Evolutionary conservation across 1,140 invertebrate genomes (phyloP).

Genomic region (Dreissena rostriformis): DNA sequence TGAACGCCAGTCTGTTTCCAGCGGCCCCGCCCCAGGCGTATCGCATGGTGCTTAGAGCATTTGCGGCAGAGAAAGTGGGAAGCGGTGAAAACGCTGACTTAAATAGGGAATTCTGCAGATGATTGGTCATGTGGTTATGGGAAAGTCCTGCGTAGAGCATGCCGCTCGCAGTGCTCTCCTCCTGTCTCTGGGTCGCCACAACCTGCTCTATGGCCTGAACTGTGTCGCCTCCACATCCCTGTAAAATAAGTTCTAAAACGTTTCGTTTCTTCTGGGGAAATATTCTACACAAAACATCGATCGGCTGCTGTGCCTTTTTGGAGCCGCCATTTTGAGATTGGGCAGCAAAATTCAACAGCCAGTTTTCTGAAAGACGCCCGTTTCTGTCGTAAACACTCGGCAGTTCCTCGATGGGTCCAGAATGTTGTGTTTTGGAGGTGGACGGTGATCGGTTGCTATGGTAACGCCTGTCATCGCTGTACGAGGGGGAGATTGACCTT

Average conservation of each 20-base stretch:
- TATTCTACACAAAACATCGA: constrained; percentile 89
- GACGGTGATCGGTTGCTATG: constrained; percentile 21
- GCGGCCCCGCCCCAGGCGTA: constrained; percentile 53
- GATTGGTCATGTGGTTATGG: constrained; percentile 11
- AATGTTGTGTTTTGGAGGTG: not conserved
- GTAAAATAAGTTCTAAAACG: constrained; percentile 91
- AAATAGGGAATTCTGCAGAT: constrained; percentile 44
- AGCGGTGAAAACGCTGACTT: constrained; percentile 57
- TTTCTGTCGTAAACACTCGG: constrained; percentile 38
- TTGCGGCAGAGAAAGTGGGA: constrained; percentile 37
- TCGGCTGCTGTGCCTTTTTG: constrained; percentile 78
- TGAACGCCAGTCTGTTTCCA: constrained; percentile 33
- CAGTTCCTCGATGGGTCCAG: not conserved
- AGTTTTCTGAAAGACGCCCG: constrained; percentile 51
- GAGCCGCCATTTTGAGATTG: not conserved
- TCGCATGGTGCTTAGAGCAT: constrained; percentile 47
- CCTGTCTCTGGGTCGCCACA: constrained; percentile 68
- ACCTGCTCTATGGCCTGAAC: constrained; percentile 93
- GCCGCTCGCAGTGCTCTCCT: constrained; percentile 17
- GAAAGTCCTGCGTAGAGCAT: not conserved
- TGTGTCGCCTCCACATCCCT: constrained; percentile 90
- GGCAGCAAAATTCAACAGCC: constrained; percentile 49
- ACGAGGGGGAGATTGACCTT: constrained; percentile 34
- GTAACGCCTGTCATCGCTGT: constrained; percentile 27
- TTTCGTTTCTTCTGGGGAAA: constrained; percentile 92